Evolutionary conservation across 2,797 vertebrate species (phyloP), one percentile per base, ranked within the genome.

Genomic region (Atherinosoma microstoma): DNA sequence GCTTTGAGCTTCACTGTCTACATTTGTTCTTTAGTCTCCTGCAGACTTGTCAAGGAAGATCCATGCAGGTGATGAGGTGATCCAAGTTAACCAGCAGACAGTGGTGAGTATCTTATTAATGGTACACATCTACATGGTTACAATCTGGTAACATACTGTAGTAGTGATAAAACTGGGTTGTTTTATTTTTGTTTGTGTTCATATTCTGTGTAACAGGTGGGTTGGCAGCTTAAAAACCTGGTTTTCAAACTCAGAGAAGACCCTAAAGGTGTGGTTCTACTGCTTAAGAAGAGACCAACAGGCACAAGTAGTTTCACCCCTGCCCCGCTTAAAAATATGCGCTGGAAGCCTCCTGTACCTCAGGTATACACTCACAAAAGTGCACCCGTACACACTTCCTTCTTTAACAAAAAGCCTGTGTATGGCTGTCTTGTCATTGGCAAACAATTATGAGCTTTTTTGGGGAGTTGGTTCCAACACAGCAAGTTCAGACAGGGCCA

Each of bases 21-120:
- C 63, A 27, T 72, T 13, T 66, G 51, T 27, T 80, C 34, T 82
- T 59, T 20, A 99, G 97, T 99, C 97, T 30, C 96, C 97, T 38
- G 97, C 97, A 67, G 97, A 99, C 91, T 87, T 94, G 73, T 96
- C 94, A 22, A 94, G 96, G 84, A 98, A 97, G 93, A 98, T 99
- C 87, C 97, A 99, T 2, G 97, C 96, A 34, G 97, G 97, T 1
- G 97, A 99, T 65, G 97, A 99, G 87, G 97, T 98, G 89, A 98
- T 99, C 83, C 97, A 99, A 81, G 97, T 99, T 64, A 98, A 97
- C 81, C 94, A 81, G 38, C 97, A 98, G 76, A 99, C 97, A 5
- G 97, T 99, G 95, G 97, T 98, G 80, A 96, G 96, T 64, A 34
- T 51, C 32, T 54, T 51, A 20, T 3, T 53, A n/a, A 24, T 49